Evolutionary conservation across 2,888 invertebrate species (phyloP), one percentile per base, ranked within the genome.

Genomic region (Platypus cylindrus): DNA sequence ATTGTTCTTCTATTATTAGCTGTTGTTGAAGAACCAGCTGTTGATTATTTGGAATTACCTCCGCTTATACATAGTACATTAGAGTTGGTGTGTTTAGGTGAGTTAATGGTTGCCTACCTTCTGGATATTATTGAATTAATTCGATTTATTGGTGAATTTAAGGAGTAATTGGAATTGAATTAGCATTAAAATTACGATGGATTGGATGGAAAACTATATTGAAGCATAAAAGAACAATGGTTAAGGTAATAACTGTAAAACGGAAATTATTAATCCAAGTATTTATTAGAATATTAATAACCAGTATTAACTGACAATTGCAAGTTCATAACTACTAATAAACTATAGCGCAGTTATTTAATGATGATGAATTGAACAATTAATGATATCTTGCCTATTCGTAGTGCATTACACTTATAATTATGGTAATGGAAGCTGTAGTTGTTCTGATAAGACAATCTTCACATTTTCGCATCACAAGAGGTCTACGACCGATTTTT

Each of bases 401-500:
- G 24, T 67, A 85, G 83, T 76, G 79, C 43, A 55, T 76, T 33
- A 79, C 83, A 1, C 62, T 87, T 32, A 58, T 73, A 22, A 78
- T 87, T 47, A 87, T 89, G 87, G 70, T 85, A 43, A 55, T 81
- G 25, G 89, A 90, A 57, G 83, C 86, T 0, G 67, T 85, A 30
- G 75, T 78, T 23, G 82, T 89, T 32, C 60, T 89, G 23, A 73
- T 80, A 41, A 68, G 89, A 12, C 85, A 85, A 58, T 78, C 80
- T 0, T 81, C 80, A 1, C 89, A 90, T 63, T 82, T 87, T 60
- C 69, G 90, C 1, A 84, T 85, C 32, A 86, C 87, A n/a, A 66
- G 89, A 41, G 84, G 87, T 3, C 61, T 89, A 8, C 68, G 89
- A 11, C 89, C 89, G n/a, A 80, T 90, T 49, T 89, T 89, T 64